These are phyloP conservation scores for Galerucella nymphaeae DNA, from an alignment of 2,888 invertebrate genomes.

Conservation along the genomic window DNA sequence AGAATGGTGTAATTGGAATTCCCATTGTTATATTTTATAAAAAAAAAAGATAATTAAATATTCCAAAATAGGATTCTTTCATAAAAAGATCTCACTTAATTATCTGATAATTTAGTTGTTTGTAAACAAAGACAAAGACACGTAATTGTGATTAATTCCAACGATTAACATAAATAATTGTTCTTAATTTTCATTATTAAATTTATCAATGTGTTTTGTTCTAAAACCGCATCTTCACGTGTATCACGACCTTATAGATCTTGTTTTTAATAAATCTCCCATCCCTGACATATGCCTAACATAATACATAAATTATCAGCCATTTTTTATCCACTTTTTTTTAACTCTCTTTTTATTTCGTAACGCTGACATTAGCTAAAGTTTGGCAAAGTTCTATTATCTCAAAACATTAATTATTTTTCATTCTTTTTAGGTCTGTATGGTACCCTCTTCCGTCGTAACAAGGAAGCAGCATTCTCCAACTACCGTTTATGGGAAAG, in stretches of 20 bases:
- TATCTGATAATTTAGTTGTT: slow-evolving; percentile 17
- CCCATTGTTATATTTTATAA: neutral
- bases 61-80: slow-evolving; percentile 6
- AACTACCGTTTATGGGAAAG: slow-evolving; percentile 93
- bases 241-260: neutral
- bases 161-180: neutral
- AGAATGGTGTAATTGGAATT: slow-evolving; percentile 12
- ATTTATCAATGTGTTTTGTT: neutral
- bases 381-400: too few relatives aligned
- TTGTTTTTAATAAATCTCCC: neutral
- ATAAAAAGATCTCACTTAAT: slow-evolving; percentile 11
- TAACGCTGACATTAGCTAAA: too few relatives aligned
- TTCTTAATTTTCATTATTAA: neutral
- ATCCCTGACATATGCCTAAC: neutral
- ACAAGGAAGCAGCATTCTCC: slow-evolving; percentile 93
- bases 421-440: slow-evolving; percentile 75
- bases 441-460: slow-evolving; percentile 86
- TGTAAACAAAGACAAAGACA: slow-evolving; percentile 10
- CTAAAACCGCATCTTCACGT: neutral
- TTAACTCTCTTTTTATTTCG: neutral
- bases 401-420: neutral
- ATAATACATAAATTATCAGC: neutral
- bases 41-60: neutral
- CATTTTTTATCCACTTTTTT: neutral
- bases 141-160: slow-evolving; percentile 4